These are phyloP conservation scores for Parasteatoda lunata DNA, from an alignment of 2,888 invertebrate genomes.

Conservation along the genomic window DNA sequence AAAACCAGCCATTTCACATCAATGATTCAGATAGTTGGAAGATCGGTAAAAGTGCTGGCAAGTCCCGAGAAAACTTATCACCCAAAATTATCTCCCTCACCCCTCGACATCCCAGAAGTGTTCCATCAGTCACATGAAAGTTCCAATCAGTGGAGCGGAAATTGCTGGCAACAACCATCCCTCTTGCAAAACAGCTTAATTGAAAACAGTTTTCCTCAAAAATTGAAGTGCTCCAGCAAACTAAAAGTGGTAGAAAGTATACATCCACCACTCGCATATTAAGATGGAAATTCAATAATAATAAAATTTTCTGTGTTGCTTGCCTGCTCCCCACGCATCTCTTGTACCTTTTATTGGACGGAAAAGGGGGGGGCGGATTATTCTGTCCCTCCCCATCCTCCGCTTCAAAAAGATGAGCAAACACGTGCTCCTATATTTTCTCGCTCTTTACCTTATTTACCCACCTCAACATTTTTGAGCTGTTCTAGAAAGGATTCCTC, in stretches of 20 bases:
- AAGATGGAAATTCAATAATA: slow-evolving; percentile 50
- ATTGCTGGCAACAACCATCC: slow-evolving; percentile 30
- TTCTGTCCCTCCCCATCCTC: neutral
- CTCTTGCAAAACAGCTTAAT: slow-evolving; percentile 35
- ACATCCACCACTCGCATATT: slow-evolving; percentile 32
- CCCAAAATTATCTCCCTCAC: too few relatives aligned
- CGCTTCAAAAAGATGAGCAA: slow-evolving; percentile 53
- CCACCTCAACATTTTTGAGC: slow-evolving; percentile 12
- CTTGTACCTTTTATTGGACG: neutral
- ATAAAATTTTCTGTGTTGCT: slow-evolving; percentile 43
- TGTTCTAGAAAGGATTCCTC: neutral
- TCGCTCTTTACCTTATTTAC: slow-evolving; percentile 28
- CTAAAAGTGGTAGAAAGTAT: slow-evolving; percentile 2
- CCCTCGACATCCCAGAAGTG: too few relatives aligned
- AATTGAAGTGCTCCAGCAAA: slow-evolving; percentile 29
- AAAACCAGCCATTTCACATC: too few relatives aligned
- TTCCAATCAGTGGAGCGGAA: slow-evolving; percentile 49
- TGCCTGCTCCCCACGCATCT: neutral
- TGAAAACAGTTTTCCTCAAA: slow-evolving; percentile 53
- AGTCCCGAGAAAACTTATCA: too few relatives aligned
- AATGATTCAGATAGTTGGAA: too few relatives aligned
- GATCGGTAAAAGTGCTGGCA: too few relatives aligned
- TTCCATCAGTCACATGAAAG: neutral
- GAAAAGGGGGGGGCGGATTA: neutral
- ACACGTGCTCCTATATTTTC: slow-evolving; percentile 45